These are phyloP conservation scores for Chloromyia formosa DNA, from an alignment of 2,888 invertebrate genomes.

Conservation along the genomic window DNA sequence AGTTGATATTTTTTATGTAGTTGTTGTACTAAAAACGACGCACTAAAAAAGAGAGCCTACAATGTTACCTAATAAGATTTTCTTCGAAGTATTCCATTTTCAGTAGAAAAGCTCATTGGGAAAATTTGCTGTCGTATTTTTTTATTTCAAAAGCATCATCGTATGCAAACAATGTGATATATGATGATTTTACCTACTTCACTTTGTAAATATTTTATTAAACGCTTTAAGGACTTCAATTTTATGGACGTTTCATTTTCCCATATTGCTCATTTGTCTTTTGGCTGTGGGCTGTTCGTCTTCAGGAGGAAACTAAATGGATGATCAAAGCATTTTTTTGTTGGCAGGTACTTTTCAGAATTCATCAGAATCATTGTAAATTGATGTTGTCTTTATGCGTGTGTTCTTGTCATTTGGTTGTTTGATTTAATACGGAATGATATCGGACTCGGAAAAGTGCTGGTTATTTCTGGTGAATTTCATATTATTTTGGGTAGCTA, in stretches of 20 bases:
- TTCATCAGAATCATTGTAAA: no score
- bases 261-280: not conserved
- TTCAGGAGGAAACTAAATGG: no score
- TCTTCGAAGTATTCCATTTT: not conserved
- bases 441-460: no score
- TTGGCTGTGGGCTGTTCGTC: no score
- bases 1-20: not conserved
- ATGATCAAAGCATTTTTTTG: no score
- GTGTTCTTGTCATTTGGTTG: no score
- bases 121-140: not conserved
- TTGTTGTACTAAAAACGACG: not conserved
- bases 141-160: constrained; percentile 3
- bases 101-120: not conserved
- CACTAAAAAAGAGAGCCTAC: not conserved
- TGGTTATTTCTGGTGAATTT: no score
- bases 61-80: not conserved
- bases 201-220: constrained; percentile 20
- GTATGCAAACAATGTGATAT: constrained; percentile 34
- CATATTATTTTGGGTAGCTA: no score
- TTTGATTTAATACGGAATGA: no score
- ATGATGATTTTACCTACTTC: constrained; percentile 34
- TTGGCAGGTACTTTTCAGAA: no score
- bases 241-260: not conserved
- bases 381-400: no score
- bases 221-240: not conserved